Evolutionary conservation across 1,140 invertebrate species (phyloP).

Genomic region (Bombyx mandarina): DNA sequence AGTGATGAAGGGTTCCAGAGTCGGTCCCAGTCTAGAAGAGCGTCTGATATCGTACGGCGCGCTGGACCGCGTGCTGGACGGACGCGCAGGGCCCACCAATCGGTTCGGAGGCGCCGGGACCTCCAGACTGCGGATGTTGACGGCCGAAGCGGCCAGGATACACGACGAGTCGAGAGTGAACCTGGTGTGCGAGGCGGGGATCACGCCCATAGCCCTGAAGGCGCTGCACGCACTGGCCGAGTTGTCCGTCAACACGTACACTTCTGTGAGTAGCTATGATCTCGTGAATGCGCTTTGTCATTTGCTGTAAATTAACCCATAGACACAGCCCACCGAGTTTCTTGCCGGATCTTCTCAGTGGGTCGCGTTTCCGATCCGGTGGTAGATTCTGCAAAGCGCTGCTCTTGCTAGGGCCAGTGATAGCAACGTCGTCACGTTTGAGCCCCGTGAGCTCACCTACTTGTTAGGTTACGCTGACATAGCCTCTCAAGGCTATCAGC

Average conservation of each 20-base stretch:
- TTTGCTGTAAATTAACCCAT: too few relatives aligned
- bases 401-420: too few relatives aligned
- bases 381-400: too few relatives aligned
- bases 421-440: too few relatives aligned
- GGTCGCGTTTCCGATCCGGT: too few relatives aligned
- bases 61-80: constrained; percentile 45
- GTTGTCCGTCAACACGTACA: constrained; percentile 47
- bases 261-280: constrained; percentile 28
- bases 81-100: constrained; percentile 25
- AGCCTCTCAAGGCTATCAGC: too few relatives aligned
- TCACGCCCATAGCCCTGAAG: constrained; percentile 32
- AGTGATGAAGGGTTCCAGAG: constrained; percentile 27
- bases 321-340: too few relatives aligned
- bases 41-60: constrained; percentile 40
- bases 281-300: too few relatives aligned
- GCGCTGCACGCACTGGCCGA: constrained; percentile 44
- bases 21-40: constrained; percentile 28
- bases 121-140: constrained; percentile 32
- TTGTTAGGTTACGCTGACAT: too few relatives aligned
- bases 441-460: too few relatives aligned
- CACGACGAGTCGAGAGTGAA: constrained; percentile 48
- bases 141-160: constrained; percentile 38
- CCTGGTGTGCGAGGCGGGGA: constrained; percentile 45
- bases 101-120: constrained; percentile 18
- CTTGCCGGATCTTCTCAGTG: too few relatives aligned